Conservation (phyloP, 2,113 vertebrate genomes). For the Passer domesticus region DNA sequence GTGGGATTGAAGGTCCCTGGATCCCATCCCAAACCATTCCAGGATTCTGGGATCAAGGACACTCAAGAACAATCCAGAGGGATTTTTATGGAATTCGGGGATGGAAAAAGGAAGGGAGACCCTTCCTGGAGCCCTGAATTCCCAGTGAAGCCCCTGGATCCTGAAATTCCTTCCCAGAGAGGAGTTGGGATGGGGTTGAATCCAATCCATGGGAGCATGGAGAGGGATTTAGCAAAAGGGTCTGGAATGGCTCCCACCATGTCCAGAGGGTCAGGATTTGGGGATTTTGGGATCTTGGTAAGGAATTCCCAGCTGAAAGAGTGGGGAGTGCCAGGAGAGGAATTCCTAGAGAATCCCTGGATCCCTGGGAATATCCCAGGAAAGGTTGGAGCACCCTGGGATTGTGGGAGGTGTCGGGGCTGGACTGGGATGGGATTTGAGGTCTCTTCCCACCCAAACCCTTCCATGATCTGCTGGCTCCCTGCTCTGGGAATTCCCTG, state of each 20-base stretch:
- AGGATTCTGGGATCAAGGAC: too few species aligned
- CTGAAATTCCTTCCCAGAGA: background rate
- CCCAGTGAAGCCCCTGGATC: background rate
- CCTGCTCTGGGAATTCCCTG: background rate
- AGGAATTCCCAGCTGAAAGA: background rate
- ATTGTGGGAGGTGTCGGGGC: rapidly evolving
- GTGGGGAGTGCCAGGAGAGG: too few species aligned
- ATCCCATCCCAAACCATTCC: background rate
- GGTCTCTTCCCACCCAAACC: background rate
- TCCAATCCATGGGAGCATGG: too few species aligned
- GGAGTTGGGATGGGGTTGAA: background rate
- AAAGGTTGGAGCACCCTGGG: background rate
- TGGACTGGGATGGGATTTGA: background rate
- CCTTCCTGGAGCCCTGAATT: too few species aligned
- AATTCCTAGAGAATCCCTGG: background rate
- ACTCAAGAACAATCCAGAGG: too few species aligned
- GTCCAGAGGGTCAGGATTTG: background rate
- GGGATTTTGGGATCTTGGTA: background rate
- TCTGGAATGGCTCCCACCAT: background rate
- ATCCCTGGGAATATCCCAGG: background rate
- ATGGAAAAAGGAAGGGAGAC: too few species aligned
- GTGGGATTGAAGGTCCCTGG: background rate
- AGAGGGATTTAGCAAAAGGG: background rate
- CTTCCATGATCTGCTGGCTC: background rate
- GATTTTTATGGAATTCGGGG: too few species aligned